Base-by-base conservation (phyloP, 2,113 vertebrate species). In the Sturnira hondurensis region DNA sequence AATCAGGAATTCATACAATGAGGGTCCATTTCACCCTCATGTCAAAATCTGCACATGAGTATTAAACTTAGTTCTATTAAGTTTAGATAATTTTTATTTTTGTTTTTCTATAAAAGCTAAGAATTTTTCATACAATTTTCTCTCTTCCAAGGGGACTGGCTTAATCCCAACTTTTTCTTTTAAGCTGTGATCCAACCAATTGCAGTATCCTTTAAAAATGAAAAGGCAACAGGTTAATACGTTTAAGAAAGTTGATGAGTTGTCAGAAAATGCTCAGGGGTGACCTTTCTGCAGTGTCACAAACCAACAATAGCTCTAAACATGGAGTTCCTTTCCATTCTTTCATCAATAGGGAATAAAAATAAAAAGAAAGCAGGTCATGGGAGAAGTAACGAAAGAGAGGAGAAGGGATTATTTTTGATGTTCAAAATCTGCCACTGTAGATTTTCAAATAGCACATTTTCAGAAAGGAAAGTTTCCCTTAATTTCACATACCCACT, bases 1-100 rank as follows among this genome's bases (percentile, higher is more conserved):
- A 96, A 95, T 95, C 54, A 96, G 84, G 19, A 95, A 95, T 95
- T 95, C 86, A 92, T 88, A 67, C 77, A 94, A 11, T 74, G 65
- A 50, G 86, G 86, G 63, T 88, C 67, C 71, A 54, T 86, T 95
- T 98, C 47, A 41, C 82, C 61, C 88, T 80, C 58, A 81, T 93
- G 76, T 96, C 95, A 91, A 93, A 97, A 96, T 95, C 84, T 95
- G 54, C 47, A 70, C 47, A 65, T 38, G 67, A 92, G 58, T 43
- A 41, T 70, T 92, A 86, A 65, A 68, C 58, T 45, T 4, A 6
- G 33, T 87, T 86, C 38, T 84, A 28, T 91, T 70, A 94, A 91
- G 95, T 95, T 88, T 92, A 70, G 43, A 86, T 61, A 92, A 26
- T 88, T 77, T 91, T n/a, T 77, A 38, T 93, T 54, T 85, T 16